Percentiles rank a stretch among this genome's conserved stretches.
Evolutionary conservation across 1,140 invertebrate genomes (phyloP).

Genomic region (Bombus haemorrhoidalis): DNA sequence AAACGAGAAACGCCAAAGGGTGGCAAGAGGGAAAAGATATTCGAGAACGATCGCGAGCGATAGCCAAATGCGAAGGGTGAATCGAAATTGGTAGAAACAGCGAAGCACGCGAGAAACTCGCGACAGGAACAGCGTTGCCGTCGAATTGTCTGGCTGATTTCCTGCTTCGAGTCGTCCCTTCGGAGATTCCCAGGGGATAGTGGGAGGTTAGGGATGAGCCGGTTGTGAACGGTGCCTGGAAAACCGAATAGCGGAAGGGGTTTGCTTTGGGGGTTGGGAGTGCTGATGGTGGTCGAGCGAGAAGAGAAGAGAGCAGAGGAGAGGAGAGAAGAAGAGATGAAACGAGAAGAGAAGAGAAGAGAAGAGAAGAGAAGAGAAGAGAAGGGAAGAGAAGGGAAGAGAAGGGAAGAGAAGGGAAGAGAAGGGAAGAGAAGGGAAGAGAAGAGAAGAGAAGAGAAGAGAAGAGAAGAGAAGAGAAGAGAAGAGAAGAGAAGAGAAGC

Average conservation of each 20-base stretch:
- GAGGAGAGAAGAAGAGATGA: background rate
- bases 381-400: conserved; percentile 2
- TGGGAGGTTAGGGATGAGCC: conserved; percentile 51
- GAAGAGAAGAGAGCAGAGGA: conserved; percentile 21
- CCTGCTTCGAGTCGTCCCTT: conserved; percentile 68
- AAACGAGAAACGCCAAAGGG: background rate
- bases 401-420: conserved; percentile 18
- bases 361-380: background rate
- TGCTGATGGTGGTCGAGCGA: conserved; percentile 61
- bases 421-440: background rate
- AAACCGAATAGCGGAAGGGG: conserved; percentile 46
- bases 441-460: conserved; percentile 23
- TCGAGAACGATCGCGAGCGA: conserved; percentile 1
- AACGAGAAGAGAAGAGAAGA: conserved; percentile 29
- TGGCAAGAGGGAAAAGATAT: conserved; percentile 11
- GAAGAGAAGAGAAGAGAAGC: background rate
- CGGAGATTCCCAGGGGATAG: conserved; percentile 63
- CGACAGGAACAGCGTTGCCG: conserved; percentile 72
- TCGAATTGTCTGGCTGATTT: conserved; percentile 71
- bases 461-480: background rate
- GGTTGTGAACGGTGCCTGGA: conserved; percentile 58
- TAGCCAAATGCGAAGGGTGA: conserved; percentile 9
- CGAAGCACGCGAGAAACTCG: conserved; percentile 58
- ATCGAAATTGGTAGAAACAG: conserved; percentile 51
- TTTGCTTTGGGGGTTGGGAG: conserved; percentile 50